These are phyloP conservation scores for Drosophila engyochracea DNA, from an alignment of 2,888 invertebrate genomes.

Conservation along the genomic window DNA sequence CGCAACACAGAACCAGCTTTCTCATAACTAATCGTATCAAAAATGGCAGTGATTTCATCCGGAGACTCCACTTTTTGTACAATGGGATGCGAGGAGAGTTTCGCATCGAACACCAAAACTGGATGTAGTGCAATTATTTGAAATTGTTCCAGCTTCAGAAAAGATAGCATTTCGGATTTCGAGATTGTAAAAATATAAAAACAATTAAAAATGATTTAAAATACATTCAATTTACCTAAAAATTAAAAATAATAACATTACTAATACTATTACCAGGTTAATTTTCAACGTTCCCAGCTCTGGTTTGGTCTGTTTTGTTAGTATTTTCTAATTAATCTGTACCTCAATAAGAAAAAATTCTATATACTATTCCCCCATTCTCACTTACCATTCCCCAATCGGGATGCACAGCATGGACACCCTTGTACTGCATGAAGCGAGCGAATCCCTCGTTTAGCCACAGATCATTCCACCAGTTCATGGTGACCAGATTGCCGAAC, in stretches of 20 bases:
- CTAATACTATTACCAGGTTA: too few relatives aligned
- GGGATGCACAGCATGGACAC: constrained; percentile 89
- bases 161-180: constrained; percentile 21
- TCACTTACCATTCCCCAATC: constrained; percentile 91
- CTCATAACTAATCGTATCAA: constrained; percentile 95
- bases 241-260: too few relatives aligned
- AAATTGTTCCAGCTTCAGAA: constrained; percentile 90
- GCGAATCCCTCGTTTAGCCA: constrained; percentile 98
- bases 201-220: background rate
- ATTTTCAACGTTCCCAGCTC: too few relatives aligned
- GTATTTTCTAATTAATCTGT: too few relatives aligned
- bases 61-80: constrained; percentile 93
- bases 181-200: constrained; percentile 18
- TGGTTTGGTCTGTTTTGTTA: too few relatives aligned
- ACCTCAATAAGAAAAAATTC: too few relatives aligned
- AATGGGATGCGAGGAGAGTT: constrained; percentile 94
- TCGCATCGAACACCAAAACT: constrained; percentile 91
- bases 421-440: constrained; percentile 93
- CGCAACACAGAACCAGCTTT: constrained; percentile 95
- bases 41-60: constrained; percentile 95
- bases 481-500: constrained; percentile 96
- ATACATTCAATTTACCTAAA: too few relatives aligned
- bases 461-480: constrained; percentile 96
- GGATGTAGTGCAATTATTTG: constrained; percentile 89
- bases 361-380: background rate